phyloP scores from a whole-genome alignment of 2,888 invertebrate species.

The Cyrtodaria siliqua region DNA sequence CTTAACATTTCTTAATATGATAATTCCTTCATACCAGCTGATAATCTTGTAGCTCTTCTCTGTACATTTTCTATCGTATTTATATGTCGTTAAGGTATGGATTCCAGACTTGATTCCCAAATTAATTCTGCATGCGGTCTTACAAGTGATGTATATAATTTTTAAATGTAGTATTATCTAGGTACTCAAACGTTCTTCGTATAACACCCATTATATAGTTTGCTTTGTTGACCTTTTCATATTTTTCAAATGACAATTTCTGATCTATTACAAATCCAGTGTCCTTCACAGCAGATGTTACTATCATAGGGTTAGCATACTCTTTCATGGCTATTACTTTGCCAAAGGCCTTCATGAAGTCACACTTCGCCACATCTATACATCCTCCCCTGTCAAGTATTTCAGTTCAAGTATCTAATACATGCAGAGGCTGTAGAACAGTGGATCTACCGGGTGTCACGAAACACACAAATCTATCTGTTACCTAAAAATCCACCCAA shows the following conservation, averaged over 20 bases:
- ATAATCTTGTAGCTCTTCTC: slow-evolving; percentile 20
- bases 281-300: not conserved
- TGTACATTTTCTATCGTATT: slow-evolving; percentile 22
- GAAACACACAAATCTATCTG: too few relatives aligned
- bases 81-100: slow-evolving; percentile 26
- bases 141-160: slow-evolving; percentile 32
- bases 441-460: too few relatives aligned
- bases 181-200: slow-evolving; percentile 26
- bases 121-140: slow-evolving; percentile 35
- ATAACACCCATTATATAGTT: slow-evolving; percentile 24
- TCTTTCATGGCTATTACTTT: too few relatives aligned
- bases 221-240: slow-evolving; percentile 17
- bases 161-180: slow-evolving; percentile 24
- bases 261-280: not conserved
- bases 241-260: slow-evolving; percentile 14
- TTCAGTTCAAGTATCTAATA: too few relatives aligned
- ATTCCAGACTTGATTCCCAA: slow-evolving; percentile 17
- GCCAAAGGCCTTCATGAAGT: slow-evolving; percentile 21
- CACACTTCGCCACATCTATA: not conserved
- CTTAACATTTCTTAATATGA: not conserved
- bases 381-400: slow-evolving; percentile 2
- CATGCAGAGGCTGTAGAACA: too few relatives aligned
- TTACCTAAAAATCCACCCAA: too few relatives aligned
- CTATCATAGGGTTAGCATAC: not conserved
- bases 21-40: slow-evolving; percentile 5